Evolutionary conservation across 1,140 invertebrate species (phyloP), one percentile per base, ranked within the genome.

Genomic region (Camponotus pennsylvanicus): DNA sequence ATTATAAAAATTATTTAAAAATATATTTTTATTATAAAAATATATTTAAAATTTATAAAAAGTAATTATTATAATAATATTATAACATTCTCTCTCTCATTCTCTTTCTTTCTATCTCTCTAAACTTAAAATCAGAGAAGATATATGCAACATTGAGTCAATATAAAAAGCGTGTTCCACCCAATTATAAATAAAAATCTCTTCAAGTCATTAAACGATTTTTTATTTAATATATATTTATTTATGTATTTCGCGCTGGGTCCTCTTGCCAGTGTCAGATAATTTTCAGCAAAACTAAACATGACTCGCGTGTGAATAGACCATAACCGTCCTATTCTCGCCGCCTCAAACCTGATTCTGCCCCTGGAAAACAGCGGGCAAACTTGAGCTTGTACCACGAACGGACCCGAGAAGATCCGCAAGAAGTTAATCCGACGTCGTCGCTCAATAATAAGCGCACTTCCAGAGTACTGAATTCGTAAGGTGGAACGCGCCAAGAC

Each of bases 391-490:
- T 59, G 52, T 71, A 82, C 40, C 78, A 52, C 3, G 45, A 69
- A 67, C 27, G 57, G 55, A 61, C 45, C 32, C 55, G 77, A 63
- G 52, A 59, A 87, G 86, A 82, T 85, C 66, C 63, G 75, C 59
- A 89, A 88, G 88, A 91, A 91, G 84, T 90, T 91, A 89, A 91
- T 90, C 84, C 86, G 59, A 61, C 77, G 40, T 90, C 84, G 89
- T 85, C 88, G 92, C 92, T 92, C 90, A 92, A 93, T 93, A 92
- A 93, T 92, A 88, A 91, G 90, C 87, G 85, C 77, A 79, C 92
- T 92, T 92, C 89, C 88, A 49, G 86, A 69, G 86, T 77, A 91
- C 79, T 92, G 86, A 92, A 92, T 93, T 92, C 64, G 80, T 82
- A 89, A 91, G 84, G 77, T 80, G 64, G 57, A 27, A 52, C 59